Evolutionary conservation across 2,888 invertebrate species (phyloP).

Genomic region (Caradrina kadenii): DNA sequence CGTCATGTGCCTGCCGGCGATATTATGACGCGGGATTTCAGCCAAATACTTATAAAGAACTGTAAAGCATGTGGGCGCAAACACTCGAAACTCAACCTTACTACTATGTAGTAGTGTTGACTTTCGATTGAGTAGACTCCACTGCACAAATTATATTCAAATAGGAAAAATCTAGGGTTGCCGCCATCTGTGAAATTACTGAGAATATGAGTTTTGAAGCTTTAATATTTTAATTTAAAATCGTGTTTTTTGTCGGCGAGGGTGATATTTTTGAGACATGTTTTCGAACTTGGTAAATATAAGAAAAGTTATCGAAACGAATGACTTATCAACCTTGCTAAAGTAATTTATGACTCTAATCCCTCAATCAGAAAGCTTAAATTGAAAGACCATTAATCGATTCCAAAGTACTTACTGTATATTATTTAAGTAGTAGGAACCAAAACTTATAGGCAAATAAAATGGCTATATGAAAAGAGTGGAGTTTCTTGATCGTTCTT

Average conservation of each 20-base stretch:
- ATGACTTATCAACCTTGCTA: not conserved
- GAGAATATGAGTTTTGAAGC: constrained; percentile 46
- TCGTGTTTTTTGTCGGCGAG: constrained; percentile 1
- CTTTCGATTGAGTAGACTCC: constrained; percentile 1
- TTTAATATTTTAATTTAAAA: constrained; percentile 58
- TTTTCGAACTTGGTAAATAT: constrained; percentile 30
- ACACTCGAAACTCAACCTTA: constrained; percentile 30
- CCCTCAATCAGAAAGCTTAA: not conserved
- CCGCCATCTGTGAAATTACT: constrained; percentile 55
- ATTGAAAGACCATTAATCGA: no score
- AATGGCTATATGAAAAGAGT: no score
- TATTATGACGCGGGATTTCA: constrained; percentile 56
- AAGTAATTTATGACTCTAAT: not conserved
- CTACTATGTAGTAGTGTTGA: not conserved
- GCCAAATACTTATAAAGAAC: constrained; percentile 56
- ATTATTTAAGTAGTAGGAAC: no score
- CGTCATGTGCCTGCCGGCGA: constrained; percentile 52
- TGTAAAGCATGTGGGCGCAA: constrained; percentile 19
- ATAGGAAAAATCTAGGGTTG: constrained; percentile 59
- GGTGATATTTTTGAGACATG: not conserved
- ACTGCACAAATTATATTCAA: constrained; percentile 57
- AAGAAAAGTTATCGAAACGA: not conserved
- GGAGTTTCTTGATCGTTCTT: no score
- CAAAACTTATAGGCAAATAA: no score
- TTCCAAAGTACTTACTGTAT: no score